phyloP scores from a whole-genome alignment of 2,797 vertebrate genomes.

The Siniperca scherzeri region DNA sequence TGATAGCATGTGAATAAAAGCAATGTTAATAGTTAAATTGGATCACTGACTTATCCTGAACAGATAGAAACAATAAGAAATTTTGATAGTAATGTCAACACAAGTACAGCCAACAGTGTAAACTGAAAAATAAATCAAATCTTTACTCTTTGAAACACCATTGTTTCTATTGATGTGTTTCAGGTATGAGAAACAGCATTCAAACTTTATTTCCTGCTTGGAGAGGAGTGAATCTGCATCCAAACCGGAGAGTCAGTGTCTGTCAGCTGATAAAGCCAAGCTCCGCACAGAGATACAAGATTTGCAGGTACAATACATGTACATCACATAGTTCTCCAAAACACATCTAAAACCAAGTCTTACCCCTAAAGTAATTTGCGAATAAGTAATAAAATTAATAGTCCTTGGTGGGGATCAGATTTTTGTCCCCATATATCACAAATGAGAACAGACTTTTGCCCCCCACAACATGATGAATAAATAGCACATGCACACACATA shows the following conservation, averaged over 20 bases:
- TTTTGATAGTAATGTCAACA: neutral
- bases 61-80: neutral
- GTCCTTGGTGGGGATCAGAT: neutral
- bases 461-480: neutral
- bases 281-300: constrained; percentile 89
- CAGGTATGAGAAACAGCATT: constrained; percentile 94
- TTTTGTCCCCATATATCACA: neutral
- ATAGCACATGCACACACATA: neutral
- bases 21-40: neutral
- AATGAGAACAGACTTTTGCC: neutral
- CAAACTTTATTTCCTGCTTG: constrained; percentile 89
- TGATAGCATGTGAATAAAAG: constrained; percentile 1
- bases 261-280: constrained; percentile 91
- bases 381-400: neutral
- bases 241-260: constrained; percentile 78
- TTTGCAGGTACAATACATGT: constrained; percentile 84
- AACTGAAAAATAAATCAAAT: neutral
- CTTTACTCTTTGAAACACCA: neutral
- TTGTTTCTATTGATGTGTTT: constrained; percentile 32
- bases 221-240: constrained; percentile 89
- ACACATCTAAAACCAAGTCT: neutral
- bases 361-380: neutral
- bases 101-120: neutral
- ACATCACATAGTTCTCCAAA: neutral
- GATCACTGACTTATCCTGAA: neutral